Conservation (phyloP, 92 coral and sea anemone genomes). For the Actinostola sp. region DNA sequence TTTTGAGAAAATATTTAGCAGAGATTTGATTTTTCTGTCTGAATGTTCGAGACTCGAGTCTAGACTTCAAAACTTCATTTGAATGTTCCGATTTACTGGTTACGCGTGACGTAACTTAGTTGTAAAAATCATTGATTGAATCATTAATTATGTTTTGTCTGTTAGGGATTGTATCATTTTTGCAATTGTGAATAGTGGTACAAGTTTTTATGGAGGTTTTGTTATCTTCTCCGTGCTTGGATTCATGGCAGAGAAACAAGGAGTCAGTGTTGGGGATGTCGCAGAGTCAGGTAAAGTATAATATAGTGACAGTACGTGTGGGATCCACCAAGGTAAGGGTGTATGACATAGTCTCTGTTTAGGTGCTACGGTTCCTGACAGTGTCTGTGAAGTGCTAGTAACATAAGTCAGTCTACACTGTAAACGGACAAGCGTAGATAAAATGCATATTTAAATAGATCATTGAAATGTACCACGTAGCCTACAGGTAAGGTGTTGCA, state of each 20-base stretch:
- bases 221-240: conserved; percentile 86
- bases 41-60: no score
- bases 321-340: conserved; percentile 8
- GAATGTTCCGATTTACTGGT: no score
- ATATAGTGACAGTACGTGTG: background rate
- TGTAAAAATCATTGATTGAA: no score
- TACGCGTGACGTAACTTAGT: no score
- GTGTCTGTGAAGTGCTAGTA: no score
- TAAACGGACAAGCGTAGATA: no score
- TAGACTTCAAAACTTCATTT: no score
- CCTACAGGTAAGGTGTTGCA: conserved; percentile 3
- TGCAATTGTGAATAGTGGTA: conserved; percentile 87
- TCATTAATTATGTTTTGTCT: background rate
- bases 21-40: no score
- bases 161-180: conserved; percentile 85
- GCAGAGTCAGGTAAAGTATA: conserved; percentile 77
- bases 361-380: background rate
- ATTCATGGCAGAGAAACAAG: conserved; percentile 88
- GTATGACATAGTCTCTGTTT: background rate
- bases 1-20: no score
- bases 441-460: no score
- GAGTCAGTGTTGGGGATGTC: conserved; percentile 61
- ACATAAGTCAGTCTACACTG: no score
- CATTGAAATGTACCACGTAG: no score
- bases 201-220: conserved; percentile 88